Evolutionary conservation across 2,113 vertebrate genomes (phyloP).

Genomic region (Tretioscincus oriximinensis): DNA sequence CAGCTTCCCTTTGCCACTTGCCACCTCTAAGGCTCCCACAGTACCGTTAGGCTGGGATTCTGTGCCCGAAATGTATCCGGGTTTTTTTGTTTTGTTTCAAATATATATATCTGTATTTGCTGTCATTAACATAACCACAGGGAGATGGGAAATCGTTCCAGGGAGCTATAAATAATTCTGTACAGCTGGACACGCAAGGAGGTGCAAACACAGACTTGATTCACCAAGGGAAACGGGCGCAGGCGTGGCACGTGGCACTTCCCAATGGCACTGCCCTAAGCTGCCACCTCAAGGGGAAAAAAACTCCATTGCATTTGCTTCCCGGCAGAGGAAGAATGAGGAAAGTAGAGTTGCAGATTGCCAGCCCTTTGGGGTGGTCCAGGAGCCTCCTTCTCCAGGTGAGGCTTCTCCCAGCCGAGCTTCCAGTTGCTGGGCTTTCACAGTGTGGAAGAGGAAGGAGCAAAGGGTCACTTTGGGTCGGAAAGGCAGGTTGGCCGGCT

Average conservation of each 20-base stretch:
- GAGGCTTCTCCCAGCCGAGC: slow-evolving; percentile 44
- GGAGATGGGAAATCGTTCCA: slow-evolving; percentile 55
- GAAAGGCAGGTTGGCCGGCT: slow-evolving; percentile 63
- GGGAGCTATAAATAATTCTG: slow-evolving; percentile 64
- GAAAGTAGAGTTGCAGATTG: slow-evolving; percentile 46
- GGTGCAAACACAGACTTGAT: slow-evolving; percentile 49
- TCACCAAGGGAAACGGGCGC: slow-evolving; percentile 65
- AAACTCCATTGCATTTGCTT: slow-evolving; percentile 39
- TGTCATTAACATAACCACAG: slow-evolving; percentile 61
- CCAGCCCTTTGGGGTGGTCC: slow-evolving; percentile 58
- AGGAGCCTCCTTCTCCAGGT: slow-evolving; percentile 54
- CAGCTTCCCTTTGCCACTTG: background rate
- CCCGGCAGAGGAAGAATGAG: slow-evolving; percentile 63
- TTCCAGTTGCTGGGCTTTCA: slow-evolving; percentile 81
- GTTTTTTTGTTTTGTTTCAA: slow-evolving; percentile 24
- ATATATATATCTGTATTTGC: slow-evolving; percentile 53
- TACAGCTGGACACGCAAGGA: slow-evolving; percentile 47
- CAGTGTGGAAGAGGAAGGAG: slow-evolving; percentile 77
- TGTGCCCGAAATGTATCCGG: slow-evolving; percentile 60
- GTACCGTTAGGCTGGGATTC: slow-evolving; percentile 44
- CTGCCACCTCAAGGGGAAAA: slow-evolving; percentile 41
- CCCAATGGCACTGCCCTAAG: slow-evolving; percentile 45
- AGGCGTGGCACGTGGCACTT: slow-evolving; percentile 61
- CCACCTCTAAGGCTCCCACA: background rate
- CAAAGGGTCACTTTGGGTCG: slow-evolving; percentile 63